Base-by-base conservation (phyloP, 2,888 invertebrate species). In the Cryptophagus acutangulus region DNA sequence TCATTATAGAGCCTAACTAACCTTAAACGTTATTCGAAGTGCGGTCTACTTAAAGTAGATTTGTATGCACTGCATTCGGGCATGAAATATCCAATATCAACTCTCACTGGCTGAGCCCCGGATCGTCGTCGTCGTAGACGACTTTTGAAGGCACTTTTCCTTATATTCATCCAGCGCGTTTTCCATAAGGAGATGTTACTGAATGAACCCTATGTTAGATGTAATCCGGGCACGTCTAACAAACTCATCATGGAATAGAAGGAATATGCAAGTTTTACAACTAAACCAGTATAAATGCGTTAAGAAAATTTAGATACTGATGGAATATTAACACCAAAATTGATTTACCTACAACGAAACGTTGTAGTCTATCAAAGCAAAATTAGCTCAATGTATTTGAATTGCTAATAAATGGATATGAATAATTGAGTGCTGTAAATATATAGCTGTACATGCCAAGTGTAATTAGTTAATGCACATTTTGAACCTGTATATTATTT, bases 1-100 rank as follows among this genome's bases (percentile, higher is more conserved):
- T 31, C 31, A 31, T 31, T 31, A 31, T 31, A 16, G 8, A 9
- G n/a, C 12, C 31, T 31, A 31, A 31, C 31, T 31, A 31, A 31
- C 31, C 31, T 31, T 31, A 31, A 31, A 31, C 14, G 31, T 8
- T 13, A 16, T 31, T 15, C 15, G 31, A 15, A 31, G 31, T 3
- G 31, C 4, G 31, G 14, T 10, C 31, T 31, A 31, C n/a, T 31
- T 31, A 31, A 31, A 3, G 31, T 31, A 31, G 31, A 31, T 31
- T 31, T 31, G 31, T 31, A 31, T 31, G 31, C 31, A 31, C 14
- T 13, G 15, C 31, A 31, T 15, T 16, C 31, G 16, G n/a, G n/a
- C 16, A 13, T 31, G 15, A 10, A 31, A 31, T 31, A 31, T 31
- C 31, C 31, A 31, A 31, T 31, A 31, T 31, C 31, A 31, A 31